These are phyloP conservation scores for Nyctalus aviator DNA, from an alignment of 2,797 vertebrate genomes.

Conservation along the genomic window DNA sequence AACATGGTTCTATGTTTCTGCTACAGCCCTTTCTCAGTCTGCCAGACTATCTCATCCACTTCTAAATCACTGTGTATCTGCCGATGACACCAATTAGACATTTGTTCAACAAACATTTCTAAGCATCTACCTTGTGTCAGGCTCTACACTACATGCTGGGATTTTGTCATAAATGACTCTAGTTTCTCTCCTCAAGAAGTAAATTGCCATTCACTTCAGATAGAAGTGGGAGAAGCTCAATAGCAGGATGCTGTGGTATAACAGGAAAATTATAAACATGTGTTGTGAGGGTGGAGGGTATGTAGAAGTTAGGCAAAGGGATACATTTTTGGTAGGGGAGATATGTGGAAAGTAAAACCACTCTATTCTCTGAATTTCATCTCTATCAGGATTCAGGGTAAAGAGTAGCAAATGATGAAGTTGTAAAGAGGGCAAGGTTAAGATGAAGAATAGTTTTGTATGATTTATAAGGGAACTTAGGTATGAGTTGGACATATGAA, in stretches of 20 bases:
- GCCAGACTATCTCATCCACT: not conserved
- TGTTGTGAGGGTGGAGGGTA: not conserved
- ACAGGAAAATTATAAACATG: not conserved
- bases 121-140: not conserved
- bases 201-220: not conserved
- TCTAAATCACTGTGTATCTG: not conserved
- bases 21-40: not conserved
- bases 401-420: not conserved
- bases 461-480: not conserved
- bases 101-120: conserved; percentile 9
- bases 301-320: not conserved
- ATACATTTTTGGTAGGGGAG: not conserved
- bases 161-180: conserved; percentile 4
- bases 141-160: not conserved
- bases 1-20: not conserved
- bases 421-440: not conserved
- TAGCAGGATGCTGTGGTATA: not conserved
- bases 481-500: not conserved
- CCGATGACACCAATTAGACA: not conserved
- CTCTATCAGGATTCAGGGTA: not conserved
- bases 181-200: not conserved
- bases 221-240: not conserved
- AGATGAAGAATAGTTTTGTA: not conserved
- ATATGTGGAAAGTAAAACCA: not conserved
- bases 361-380: not conserved